phyloP scores from a whole-genome alignment of 2,888 invertebrate species.

The Hirtodrosophila trivittata region DNA sequence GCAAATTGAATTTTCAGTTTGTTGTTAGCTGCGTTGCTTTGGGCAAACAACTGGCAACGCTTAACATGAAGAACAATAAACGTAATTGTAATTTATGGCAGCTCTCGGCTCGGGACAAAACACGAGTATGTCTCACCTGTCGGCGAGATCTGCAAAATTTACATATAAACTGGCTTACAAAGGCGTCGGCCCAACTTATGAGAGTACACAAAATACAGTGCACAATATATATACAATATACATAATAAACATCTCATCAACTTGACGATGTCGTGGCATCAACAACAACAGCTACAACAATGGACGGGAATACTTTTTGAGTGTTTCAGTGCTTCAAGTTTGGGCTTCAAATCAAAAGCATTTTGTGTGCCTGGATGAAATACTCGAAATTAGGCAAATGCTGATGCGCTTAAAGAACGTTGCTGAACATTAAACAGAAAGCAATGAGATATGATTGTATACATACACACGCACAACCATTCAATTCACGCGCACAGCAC shows the following conservation, averaged over 20 bases:
- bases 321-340: slow-evolving; percentile 24
- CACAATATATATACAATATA: slow-evolving; percentile 27
- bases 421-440: slow-evolving; percentile 51
- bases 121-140: slow-evolving; percentile 30
- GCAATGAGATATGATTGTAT: slow-evolving; percentile 18
- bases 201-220: neutral
- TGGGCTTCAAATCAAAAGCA: too few species aligned
- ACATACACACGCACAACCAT: slow-evolving; percentile 12
- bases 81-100: slow-evolving; percentile 62
- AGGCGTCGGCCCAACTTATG: slow-evolving; percentile 1
- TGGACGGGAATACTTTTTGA: slow-evolving; percentile 20
- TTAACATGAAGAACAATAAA: slow-evolving; percentile 32
- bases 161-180: slow-evolving; percentile 51
- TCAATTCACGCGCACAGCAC: slow-evolving; percentile 6
- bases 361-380: too few species aligned
- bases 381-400: slow-evolving; percentile 52
- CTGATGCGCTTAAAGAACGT: slow-evolving; percentile 49
- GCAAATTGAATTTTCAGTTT: slow-evolving; percentile 37
- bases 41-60: slow-evolving; percentile 27
- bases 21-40: slow-evolving; percentile 20
- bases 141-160: slow-evolving; percentile 40
- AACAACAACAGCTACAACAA: slow-evolving; percentile 9
- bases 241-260: slow-evolving; percentile 69
- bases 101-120: slow-evolving; percentile 11
- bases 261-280: slow-evolving; percentile 28